These are phyloP conservation scores for Stenodema calcarata DNA, from an alignment of 2,888 invertebrate genomes.

Conservation along the genomic window DNA sequence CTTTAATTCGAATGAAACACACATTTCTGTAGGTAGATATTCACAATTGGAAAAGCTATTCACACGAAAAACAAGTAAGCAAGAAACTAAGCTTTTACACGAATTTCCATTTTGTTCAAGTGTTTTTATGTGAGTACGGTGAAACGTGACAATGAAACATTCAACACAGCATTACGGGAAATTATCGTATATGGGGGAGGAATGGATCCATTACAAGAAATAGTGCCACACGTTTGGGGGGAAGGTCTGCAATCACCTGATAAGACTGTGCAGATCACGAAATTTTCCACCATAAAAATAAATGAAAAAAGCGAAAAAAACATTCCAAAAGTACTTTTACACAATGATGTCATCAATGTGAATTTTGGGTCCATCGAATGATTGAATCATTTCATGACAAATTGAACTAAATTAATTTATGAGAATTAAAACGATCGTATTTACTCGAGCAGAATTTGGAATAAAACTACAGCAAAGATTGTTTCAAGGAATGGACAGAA, in stretches of 20 bases:
- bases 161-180: background rate
- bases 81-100: background rate
- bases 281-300: background rate
- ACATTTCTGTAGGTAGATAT: background rate
- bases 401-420: no score
- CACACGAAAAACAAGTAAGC: background rate
- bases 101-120: background rate
- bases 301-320: background rate
- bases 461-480: no score
- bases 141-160: background rate
- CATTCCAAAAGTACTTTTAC: background rate
- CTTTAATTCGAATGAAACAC: background rate
- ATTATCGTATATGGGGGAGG: background rate
- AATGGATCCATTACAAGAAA: background rate
- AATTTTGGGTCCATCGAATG: no score
- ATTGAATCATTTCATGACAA: no score
- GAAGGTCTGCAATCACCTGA: no score
- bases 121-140: background rate
- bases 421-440: no score
- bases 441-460: no score
- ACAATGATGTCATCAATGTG: no score
- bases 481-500: background rate
- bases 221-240: background rate
- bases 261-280: background rate
- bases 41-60: background rate